phyloP scores from a whole-genome alignment of 2,888 invertebrate species.

The Panzeria rudis region DNA sequence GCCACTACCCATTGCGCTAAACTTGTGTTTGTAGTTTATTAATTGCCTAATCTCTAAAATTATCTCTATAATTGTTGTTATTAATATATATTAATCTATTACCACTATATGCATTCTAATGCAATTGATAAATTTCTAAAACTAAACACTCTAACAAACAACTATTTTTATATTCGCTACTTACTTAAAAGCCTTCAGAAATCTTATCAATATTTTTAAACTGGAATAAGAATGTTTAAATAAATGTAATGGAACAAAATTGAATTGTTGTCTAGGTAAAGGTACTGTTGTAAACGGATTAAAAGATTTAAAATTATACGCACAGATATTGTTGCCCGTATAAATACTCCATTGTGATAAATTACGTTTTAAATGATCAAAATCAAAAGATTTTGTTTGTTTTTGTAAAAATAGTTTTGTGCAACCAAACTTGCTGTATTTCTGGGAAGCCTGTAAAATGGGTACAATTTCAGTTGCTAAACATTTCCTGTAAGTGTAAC shows the following conservation, averaged over 20 bases:
- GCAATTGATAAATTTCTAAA: neutral
- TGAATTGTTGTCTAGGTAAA: neutral
- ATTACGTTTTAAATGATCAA: neutral
- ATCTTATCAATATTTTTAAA: neutral
- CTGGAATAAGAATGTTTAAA: neutral
- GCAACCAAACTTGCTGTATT: neutral
- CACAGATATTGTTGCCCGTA: neutral
- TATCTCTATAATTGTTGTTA: too few relatives aligned
- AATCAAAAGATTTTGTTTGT: neutral
- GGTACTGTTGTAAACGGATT: neutral
- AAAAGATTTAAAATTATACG: neutral
- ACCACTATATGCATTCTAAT: neutral
- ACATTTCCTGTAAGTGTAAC: slow-evolving; percentile 28
- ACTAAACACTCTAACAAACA: neutral
- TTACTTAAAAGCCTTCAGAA: neutral
- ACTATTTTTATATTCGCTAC: neutral
- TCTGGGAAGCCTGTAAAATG: neutral
- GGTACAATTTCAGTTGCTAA: neutral
- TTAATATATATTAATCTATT: neutral
- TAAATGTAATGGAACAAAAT: neutral
- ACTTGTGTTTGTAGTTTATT: too few relatives aligned
- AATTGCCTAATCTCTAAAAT: too few relatives aligned
- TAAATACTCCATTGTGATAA: slow-evolving; percentile 2
- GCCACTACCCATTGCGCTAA: too few relatives aligned
- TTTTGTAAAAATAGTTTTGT: neutral